Evolutionary conservation across 2,888 invertebrate species (phyloP).

Genomic region (Lamellibrachia columna): DNA sequence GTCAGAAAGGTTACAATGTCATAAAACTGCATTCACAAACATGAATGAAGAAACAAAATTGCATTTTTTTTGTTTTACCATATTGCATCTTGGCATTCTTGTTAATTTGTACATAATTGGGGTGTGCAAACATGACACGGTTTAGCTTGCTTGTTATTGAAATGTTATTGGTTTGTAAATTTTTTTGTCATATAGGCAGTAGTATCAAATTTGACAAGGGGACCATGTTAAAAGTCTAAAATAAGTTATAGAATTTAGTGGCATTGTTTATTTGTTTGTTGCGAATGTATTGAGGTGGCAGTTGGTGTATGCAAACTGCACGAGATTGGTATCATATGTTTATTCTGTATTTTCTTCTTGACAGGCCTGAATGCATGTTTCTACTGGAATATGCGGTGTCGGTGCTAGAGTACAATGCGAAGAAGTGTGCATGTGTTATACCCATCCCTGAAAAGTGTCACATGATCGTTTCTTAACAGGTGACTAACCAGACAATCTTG

Average conservation of each 20-base stretch:
- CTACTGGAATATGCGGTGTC: not conserved
- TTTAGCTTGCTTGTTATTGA: not conserved
- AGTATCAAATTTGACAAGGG: not conserved
- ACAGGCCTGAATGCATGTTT: not conserved
- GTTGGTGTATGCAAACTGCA: too few species aligned
- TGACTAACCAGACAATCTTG: not conserved
- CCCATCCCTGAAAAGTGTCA: not conserved
- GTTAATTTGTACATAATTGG: not conserved
- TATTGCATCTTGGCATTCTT: not conserved
- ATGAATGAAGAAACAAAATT: too few species aligned
- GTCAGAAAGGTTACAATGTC: not conserved
- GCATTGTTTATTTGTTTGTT: not conserved
- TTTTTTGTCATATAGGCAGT: too few species aligned
- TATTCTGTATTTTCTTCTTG: not conserved
- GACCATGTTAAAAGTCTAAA: not conserved
- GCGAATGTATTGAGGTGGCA: not conserved
- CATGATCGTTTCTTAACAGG: not conserved
- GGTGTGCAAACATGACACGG: not conserved
- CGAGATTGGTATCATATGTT: not conserved
- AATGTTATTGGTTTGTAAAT: not conserved
- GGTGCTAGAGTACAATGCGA: too few species aligned
- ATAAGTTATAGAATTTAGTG: not conserved
- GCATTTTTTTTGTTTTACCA: not conserved
- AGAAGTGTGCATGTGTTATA: not conserved
- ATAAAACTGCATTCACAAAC: not conserved